Base-by-base conservation (phyloP, 2,797 vertebrate genomes). In the Xenops minutus region DNA sequence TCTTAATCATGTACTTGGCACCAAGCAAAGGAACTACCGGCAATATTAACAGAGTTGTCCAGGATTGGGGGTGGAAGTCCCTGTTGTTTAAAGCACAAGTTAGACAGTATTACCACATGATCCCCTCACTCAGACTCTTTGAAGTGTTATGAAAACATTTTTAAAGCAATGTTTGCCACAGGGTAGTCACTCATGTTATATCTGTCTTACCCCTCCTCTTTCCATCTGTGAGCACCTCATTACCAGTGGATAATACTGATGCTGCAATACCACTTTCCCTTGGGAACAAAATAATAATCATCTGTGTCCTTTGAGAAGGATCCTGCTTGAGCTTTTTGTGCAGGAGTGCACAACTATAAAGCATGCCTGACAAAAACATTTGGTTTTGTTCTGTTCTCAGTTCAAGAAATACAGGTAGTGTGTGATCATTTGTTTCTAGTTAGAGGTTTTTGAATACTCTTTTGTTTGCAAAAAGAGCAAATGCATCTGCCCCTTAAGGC, bases 121-220 rank as follows among this genome's bases (percentile, higher is more conserved):
- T 94, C 88, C 93, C 89, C 90, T 94, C 67, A 58, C 63, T 93
- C 94, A 66, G 87, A 84, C 80, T 87, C 95, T 92, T 97, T 95
- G 94, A 93, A 94, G 77, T 92, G 66, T 62, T 90, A 91, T 92
- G 86, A 95, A 95, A 97, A 95, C 88, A 93, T 64, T 96, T 92
- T 95, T 95, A 90, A 93, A 96, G 88, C 73, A 93, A 15, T 88
- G 85, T 92, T 93, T 96, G 93, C 94, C 94, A 95, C 95, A 90
- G 89, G 77, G 89, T 95, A 93, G 88, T 96, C 94, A 90, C 44
- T 96, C 73, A 34, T 68, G 37, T 85, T 87, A 13, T 73, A 90
- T 94, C 85, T 75, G 87, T 34, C 76, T 82, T 94, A 90, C 56
- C 52, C 80, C 37, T 96, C 86, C 84, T 91, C 81, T 71, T 96